phyloP scores from a whole-genome alignment of 2,113 vertebrate species.

The Pygoscelis antarcticus region DNA sequence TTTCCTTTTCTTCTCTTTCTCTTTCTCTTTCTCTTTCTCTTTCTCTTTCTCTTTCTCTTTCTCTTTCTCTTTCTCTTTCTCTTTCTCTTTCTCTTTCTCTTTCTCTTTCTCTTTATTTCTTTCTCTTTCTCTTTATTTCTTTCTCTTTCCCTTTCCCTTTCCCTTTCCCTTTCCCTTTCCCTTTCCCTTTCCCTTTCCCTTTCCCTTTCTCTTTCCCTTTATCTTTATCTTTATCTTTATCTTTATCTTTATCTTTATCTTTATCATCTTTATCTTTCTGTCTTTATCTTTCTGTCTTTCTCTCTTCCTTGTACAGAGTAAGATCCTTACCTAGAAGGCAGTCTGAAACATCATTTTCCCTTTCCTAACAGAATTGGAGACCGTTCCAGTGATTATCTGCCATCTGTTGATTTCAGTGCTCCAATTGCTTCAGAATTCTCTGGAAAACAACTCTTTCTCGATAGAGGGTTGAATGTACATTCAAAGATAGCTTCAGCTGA shows the following conservation, averaged over 20 bases:
- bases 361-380: conserved; percentile 64
- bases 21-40: no score
- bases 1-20: no score
- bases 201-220: no score
- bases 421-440: conserved; percentile 73
- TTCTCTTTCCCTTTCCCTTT: no score
- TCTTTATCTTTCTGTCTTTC: fast-evolving
- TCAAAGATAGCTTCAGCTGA: conserved; percentile 79
- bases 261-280: fast-evolving
- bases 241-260: fast-evolving
- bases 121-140: no score
- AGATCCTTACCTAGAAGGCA: background rate
- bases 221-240: fast-evolving
- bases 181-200: fast-evolving
- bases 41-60: no score
- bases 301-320: background rate
- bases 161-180: fast-evolving
- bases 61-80: no score
- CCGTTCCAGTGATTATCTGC: conserved; percentile 75
- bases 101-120: no score
- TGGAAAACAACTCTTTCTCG: conserved; percentile 76
- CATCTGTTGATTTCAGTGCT: conserved; percentile 84
- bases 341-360: conserved; percentile 28
- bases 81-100: no score
- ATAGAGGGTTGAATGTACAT: conserved; percentile 72